phyloP scores from a whole-genome alignment of 2,113 vertebrate genomes.

The Chascanopsetta lugubris region DNA sequence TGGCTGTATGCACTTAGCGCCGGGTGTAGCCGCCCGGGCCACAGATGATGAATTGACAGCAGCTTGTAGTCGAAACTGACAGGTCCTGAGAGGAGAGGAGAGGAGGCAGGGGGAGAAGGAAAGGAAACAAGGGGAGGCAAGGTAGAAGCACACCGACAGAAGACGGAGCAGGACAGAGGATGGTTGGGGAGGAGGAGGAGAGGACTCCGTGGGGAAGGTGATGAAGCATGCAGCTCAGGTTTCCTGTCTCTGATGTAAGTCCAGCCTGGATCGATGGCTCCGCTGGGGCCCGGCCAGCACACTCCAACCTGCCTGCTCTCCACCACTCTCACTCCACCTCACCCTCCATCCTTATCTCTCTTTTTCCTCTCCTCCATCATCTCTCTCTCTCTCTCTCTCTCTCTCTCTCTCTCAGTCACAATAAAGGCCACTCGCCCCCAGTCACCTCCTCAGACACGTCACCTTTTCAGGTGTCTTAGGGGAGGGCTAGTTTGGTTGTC shows the following conservation, averaged over 20 bases:
- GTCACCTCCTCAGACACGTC: constrained; percentile 2
- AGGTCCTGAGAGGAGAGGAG: constrained; percentile 37
- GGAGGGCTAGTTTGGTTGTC: no score
- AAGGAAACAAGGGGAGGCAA: constrained; percentile 27
- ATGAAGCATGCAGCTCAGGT: constrained; percentile 79
- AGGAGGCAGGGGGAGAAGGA: constrained; percentile 14
- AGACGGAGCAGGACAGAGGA: constrained; percentile 29
- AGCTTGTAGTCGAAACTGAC: constrained; percentile 52
- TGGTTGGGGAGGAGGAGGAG: constrained; percentile 43
- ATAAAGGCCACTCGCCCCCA: constrained; percentile 7
- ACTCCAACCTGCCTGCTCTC: constrained; percentile 69
- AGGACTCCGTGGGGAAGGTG: constrained; percentile 74
- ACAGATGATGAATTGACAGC: constrained; percentile 73
- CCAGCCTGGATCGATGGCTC: constrained; percentile 79
- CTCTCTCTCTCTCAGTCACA: constrained; percentile 28
- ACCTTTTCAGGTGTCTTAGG: background rate
- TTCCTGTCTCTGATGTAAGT: constrained; percentile 82
- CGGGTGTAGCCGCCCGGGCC: constrained; percentile 50
- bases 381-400: constrained; percentile 46
- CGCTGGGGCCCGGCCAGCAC: constrained; percentile 73
- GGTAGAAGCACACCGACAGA: constrained; percentile 14
- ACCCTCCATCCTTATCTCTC: constrained; percentile 57
- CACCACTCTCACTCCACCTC: constrained; percentile 64
- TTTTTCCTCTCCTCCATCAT: constrained; percentile 49
- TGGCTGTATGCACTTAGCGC: constrained; percentile 73